These are phyloP conservation scores for Pygoscelis antarcticus DNA, from an alignment of 2,113 vertebrate species.

Conservation along the genomic window DNA sequence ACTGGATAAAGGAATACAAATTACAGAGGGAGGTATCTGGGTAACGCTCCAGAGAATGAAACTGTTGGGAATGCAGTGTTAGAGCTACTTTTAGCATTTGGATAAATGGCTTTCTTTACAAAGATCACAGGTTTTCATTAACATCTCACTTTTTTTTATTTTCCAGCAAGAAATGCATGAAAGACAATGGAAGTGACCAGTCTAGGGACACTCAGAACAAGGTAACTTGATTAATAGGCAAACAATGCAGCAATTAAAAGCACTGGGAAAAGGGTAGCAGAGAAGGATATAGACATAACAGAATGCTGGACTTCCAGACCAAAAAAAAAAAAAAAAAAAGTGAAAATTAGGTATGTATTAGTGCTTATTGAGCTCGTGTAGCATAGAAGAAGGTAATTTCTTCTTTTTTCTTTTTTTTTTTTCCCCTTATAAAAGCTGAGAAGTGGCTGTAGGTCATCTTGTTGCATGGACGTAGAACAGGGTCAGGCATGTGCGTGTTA, in stretches of 20 bases:
- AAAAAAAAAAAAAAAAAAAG: neutral
- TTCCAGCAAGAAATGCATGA: neutral
- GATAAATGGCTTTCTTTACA: neutral
- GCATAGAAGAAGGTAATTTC: neutral
- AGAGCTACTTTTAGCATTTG: neutral
- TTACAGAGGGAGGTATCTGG: rapidly evolving
- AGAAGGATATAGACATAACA: neutral
- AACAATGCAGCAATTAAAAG: neutral
- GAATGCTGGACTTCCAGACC: neutral
- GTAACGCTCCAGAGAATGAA: neutral
- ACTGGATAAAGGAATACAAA: neutral
- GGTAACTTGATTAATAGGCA: neutral
- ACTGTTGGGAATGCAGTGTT: neutral
- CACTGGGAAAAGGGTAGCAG: neutral
- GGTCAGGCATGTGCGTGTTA: neutral
- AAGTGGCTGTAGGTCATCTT: neutral
- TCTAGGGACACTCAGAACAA: neutral
- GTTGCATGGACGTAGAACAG: neutral
- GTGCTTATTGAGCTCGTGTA: neutral
- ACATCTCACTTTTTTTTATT: neutral
- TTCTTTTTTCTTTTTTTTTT: neutral
- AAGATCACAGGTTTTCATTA: neutral
- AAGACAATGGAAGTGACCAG: neutral
- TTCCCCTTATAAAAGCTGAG: neutral
- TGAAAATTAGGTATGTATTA: neutral